These are phyloP conservation scores for Pycnomerus fuliginosus DNA, from an alignment of 2,888 invertebrate species.

Conservation along the genomic window DNA sequence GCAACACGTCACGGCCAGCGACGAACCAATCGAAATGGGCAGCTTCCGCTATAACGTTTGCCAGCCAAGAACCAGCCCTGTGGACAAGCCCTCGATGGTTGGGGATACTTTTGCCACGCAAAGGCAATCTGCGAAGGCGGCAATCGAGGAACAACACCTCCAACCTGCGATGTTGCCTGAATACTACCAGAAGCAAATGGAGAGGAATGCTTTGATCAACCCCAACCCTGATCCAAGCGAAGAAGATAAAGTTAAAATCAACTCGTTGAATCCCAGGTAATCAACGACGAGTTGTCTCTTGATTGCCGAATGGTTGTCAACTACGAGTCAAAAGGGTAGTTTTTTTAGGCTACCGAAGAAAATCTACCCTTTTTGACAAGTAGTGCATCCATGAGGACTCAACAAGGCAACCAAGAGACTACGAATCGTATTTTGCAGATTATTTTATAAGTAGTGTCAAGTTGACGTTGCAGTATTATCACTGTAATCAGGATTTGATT, in stretches of 20 bases:
- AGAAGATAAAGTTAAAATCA: conserved; percentile 9
- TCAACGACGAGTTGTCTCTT: neutral
- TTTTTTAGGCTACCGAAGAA: no score
- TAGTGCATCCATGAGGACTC: no score
- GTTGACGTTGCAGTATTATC: no score
- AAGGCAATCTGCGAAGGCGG: conserved; percentile 13
- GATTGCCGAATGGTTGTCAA: neutral
- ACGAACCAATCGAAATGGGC: conserved; percentile 11
- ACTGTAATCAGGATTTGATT: no score
- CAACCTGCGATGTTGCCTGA: conserved; percentile 34
- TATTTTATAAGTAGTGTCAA: no score
- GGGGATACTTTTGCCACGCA: conserved; percentile 3
- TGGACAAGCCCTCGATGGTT: conserved; percentile 5
- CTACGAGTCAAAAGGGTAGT: neutral
- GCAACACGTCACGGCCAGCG: conserved; percentile 16
- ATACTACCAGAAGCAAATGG: conserved; percentile 31
- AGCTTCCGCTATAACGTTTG: conserved; percentile 31
- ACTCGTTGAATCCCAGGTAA: conserved; percentile 5
- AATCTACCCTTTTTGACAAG: no score
- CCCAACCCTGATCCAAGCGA: conserved; percentile 12
- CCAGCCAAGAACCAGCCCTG: conserved; percentile 22
- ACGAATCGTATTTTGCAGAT: no score
- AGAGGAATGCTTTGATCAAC: conserved; percentile 6
- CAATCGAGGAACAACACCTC: conserved; percentile 28
- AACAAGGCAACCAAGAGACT: no score